phyloP scores from a whole-genome alignment of 2,113 vertebrate species.

The Psilopogon haemacephalus region DNA sequence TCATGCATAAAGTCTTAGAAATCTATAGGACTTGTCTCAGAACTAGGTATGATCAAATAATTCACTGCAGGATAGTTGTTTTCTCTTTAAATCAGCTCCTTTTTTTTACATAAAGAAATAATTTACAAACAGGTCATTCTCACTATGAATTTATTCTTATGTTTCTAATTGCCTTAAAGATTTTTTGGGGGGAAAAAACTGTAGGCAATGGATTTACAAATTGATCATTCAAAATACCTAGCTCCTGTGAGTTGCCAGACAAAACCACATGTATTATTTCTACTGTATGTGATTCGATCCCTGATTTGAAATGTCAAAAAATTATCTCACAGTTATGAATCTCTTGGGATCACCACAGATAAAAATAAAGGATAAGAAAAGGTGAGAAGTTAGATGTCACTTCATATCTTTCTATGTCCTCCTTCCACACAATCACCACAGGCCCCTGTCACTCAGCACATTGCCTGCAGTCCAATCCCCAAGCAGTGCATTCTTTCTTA shows the following conservation, averaged over 20 bases:
- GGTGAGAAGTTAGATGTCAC: background rate
- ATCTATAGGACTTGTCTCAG: background rate
- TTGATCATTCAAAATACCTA: background rate
- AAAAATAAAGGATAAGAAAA: background rate
- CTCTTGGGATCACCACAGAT: background rate
- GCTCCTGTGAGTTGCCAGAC: background rate
- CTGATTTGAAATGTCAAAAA: background rate
- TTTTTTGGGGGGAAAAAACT: background rate
- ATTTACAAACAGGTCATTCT: background rate
- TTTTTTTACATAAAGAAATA: background rate
- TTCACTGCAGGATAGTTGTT: background rate
- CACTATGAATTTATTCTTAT: background rate
- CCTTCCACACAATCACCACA: background rate
- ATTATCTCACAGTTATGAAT: background rate
- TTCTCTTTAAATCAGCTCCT: background rate
- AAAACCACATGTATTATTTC: background rate
- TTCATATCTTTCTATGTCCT: background rate
- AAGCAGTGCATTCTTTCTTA: background rate
- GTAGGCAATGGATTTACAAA: background rate
- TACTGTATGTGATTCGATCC: background rate
- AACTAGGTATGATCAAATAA: slow-evolving; percentile 5
- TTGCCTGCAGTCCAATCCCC: background rate
- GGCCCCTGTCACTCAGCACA: background rate
- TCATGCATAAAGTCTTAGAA: slow-evolving; percentile 13
- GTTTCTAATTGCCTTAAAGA: background rate